These are phyloP conservation scores for Mongoloraphidia duomilia DNA, from an alignment of 2,888 invertebrate species.

Conservation along the genomic window DNA sequence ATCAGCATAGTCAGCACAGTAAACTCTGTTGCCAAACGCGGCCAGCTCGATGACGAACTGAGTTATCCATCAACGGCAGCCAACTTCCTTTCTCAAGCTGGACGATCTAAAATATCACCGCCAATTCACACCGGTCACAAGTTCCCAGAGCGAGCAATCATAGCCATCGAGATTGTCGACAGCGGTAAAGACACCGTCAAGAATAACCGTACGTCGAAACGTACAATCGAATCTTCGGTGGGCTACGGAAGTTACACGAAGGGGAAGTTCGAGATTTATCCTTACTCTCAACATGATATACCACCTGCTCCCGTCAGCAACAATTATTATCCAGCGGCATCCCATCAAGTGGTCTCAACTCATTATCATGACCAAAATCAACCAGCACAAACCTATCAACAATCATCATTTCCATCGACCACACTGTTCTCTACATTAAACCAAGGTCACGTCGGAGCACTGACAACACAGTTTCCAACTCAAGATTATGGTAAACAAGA, in stretches of 20 bases:
- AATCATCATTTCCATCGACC: conserved; percentile 20
- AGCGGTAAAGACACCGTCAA: conserved; percentile 32
- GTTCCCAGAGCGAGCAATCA: conserved; percentile 35
- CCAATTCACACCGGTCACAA: neutral
- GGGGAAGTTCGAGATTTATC: conserved; percentile 46
- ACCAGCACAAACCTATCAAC: conserved; percentile 17
- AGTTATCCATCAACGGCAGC: neutral
- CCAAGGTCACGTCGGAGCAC: conserved; percentile 32
- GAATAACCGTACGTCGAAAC: conserved; percentile 35
- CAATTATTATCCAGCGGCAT: conserved; percentile 10
- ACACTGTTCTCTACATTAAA: conserved; percentile 23
- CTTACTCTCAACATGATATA: conserved; percentile 54
- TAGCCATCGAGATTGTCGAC: conserved; percentile 47
- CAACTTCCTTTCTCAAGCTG: conserved; percentile 1
- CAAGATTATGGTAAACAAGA: conserved; percentile 22
- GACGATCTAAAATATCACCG: conserved; percentile 2
- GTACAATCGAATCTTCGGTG: conserved; percentile 57
- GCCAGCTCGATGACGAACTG: neutral
- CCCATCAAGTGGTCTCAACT: conserved; percentile 11
- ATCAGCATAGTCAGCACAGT: neutral
- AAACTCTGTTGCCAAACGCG: neutral
- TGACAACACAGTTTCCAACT: conserved; percentile 33
- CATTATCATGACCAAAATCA: conserved; percentile 10
- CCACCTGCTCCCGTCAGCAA: conserved; percentile 21
- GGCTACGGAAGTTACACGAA: conserved; percentile 48